These are phyloP conservation scores for Athene cunicularia DNA, from an alignment of 2,113 vertebrate genomes.

Conservation along the genomic window DNA sequence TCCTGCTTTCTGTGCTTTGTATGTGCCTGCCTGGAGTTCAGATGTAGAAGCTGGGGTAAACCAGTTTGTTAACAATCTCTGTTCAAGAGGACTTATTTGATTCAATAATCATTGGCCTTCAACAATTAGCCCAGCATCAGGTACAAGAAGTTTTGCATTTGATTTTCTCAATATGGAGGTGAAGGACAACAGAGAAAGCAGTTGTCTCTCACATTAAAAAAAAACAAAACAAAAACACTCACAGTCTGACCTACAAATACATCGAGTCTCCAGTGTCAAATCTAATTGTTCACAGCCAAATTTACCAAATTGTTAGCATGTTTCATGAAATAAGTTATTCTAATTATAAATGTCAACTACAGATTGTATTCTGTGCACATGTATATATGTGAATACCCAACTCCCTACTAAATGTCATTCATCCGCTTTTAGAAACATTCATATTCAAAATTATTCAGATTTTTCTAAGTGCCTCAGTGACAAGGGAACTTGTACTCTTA, in stretches of 20 bases:
- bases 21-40: neutral
- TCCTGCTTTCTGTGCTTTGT: neutral
- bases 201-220: neutral
- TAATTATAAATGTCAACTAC: constrained; percentile 52
- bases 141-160: neutral
- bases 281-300: neutral
- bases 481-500: constrained; percentile 30
- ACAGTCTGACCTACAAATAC: neutral
- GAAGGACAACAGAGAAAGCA: neutral
- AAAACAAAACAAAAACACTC: neutral
- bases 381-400: constrained; percentile 45
- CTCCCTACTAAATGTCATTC: constrained; percentile 65
- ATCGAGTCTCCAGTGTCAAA: neutral
- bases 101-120: neutral
- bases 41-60: neutral
- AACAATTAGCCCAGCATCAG: neutral
- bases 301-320: neutral
- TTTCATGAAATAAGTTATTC: constrained; percentile 5
- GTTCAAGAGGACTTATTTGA: neutral
- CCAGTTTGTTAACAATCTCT: neutral
- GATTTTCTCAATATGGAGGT: neutral
- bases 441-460: constrained; percentile 66
- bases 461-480: constrained; percentile 49
- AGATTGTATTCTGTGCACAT: constrained; percentile 53
- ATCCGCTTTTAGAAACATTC: constrained; percentile 66